Evolutionary conservation across 2,888 invertebrate genomes (phyloP).

Genomic region (Epinotia bilunana): DNA sequence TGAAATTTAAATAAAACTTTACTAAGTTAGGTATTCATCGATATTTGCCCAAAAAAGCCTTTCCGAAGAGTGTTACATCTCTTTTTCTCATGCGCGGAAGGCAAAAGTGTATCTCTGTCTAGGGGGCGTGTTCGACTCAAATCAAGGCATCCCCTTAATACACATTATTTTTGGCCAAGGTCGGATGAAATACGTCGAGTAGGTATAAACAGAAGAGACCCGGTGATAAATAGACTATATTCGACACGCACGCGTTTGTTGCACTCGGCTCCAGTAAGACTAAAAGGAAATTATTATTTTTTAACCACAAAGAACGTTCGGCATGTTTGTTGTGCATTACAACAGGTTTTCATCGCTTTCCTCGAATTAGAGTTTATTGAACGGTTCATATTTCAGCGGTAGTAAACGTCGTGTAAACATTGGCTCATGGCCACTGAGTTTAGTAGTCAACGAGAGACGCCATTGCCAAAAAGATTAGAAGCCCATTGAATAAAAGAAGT

Average conservation of each 20-base stretch:
- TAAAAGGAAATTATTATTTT: conserved; percentile 45
- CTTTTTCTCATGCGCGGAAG: too few species aligned
- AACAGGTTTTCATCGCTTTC: conserved; percentile 55
- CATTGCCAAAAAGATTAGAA: conserved; percentile 45
- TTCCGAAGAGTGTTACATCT: too few species aligned
- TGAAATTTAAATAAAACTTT: too few species aligned
- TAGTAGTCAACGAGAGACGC: conserved; percentile 27
- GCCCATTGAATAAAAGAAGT: conserved; percentile 34
- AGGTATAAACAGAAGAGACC: conserved; percentile 46
- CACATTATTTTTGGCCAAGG: conserved; percentile 47
- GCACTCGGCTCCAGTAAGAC: conserved; percentile 56
- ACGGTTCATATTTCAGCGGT: conserved; percentile 47
- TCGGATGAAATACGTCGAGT: conserved; percentile 29
- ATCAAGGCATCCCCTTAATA: too few species aligned
- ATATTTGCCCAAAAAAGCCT: too few species aligned
- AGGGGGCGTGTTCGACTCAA: too few species aligned
- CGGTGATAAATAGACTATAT: conserved; percentile 45
- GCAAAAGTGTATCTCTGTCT: too few species aligned
- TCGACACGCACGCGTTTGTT: conserved; percentile 43
- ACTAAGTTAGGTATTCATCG: too few species aligned
- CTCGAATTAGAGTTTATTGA: conserved; percentile 57
- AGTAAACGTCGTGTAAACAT: conserved; percentile 25
- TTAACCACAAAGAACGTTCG: conserved; percentile 48
- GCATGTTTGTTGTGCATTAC: conserved; percentile 64
- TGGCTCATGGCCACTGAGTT: conserved; percentile 27